Evolutionary conservation across 2,888 invertebrate genomes (phyloP), one percentile per base, ranked within the genome.

Genomic region (Cremastinae sp.): DNA sequence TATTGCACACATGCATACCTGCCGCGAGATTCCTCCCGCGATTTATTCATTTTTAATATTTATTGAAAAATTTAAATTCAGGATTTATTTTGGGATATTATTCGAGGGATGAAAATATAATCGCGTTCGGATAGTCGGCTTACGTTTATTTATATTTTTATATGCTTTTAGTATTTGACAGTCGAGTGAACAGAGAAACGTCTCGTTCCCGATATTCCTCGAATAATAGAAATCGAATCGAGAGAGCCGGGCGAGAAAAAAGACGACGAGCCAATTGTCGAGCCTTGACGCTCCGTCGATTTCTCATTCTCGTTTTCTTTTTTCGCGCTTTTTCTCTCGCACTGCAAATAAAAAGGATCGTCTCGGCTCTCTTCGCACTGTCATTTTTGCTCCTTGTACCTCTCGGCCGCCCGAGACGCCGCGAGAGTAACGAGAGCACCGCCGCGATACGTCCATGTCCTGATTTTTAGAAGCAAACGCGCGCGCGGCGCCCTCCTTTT

Each of bases 401-500:
- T 54, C 8, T 62, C 62, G 10, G 41, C 51, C 59, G 38, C 64
- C 62, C 54, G 47, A 62, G 54, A 62, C 56, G 72, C 66, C 66
- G 47, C 64, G 73, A 61, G 61, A 53, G 28, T 28, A 28, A 28
- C 28, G 28, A 28, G 28, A 28, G 28, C 28, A 28, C 2, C 28
- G 28, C 2, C 28, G 28, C 2, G 28, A 28, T 28, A 28, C 28
- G 28, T 28, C 64, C 51, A 54, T 61, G 73, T 76, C 76, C 76
- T 73, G 76, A 73, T 71, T 43, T 53, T 73, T 64, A 73, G 53
- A 73, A 69, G 68, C 53, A 53, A 28, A 28, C 5, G 28, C 28
- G 2, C 28, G 2, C 38, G 62, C 69, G 68, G 73, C 73, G 76
- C 45, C 76, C 76, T 76, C 73, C 68, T 76, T 76, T 76, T 73